Evolutionary conservation across 1,140 invertebrate genomes (phyloP), one percentile per base, ranked within the genome.

Genomic region (Aleiodes sp.): DNA sequence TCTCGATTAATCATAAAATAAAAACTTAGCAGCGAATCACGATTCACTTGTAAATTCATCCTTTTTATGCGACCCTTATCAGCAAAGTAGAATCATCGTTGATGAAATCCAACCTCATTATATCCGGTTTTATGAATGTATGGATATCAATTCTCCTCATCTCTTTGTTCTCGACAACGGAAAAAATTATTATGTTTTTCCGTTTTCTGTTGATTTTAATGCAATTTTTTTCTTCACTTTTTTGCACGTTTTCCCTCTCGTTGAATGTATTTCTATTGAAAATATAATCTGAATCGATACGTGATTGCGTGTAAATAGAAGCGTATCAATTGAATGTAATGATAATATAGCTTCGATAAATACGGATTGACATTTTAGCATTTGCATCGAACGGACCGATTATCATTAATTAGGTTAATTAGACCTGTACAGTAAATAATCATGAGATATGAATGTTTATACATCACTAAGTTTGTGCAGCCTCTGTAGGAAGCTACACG

Each of bases 371-470:
- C 39, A 39, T 43, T 31, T 35, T 28, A 29, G 46, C 59, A 35
- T 61, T 61, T 46, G 24, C 26, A 65, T 65, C 62, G 39, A 35
- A 59, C 10, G 8, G 14, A 31, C 37, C 26, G 12, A 24, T 65
- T 41, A 41, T 65, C 35, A 28, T 39, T 65, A 65, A 65, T 65
- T 65, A 65, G 62, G 62, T 65, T 65, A 65, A 65, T 65, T 41
- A 28, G 24, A 16, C 26, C 24, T 46, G 31, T 43, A 41, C 62
- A 39, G 24, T 64, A 10, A 43, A 6, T 41, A 64, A 43, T 41
- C 35, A 28, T 37, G 12, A 16, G 28, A 8, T 33, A 19, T n/a
- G n/a, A 46, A 46, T 62, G 60, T 62, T 19, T 46, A 46, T 52
- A 52, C 21, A 24, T 12, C 19, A 24, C 10, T 52, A 12, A 52